These are phyloP conservation scores for Pseudopipra pipra DNA, from an alignment of 2,113 vertebrate genomes.

Conservation along the genomic window DNA sequence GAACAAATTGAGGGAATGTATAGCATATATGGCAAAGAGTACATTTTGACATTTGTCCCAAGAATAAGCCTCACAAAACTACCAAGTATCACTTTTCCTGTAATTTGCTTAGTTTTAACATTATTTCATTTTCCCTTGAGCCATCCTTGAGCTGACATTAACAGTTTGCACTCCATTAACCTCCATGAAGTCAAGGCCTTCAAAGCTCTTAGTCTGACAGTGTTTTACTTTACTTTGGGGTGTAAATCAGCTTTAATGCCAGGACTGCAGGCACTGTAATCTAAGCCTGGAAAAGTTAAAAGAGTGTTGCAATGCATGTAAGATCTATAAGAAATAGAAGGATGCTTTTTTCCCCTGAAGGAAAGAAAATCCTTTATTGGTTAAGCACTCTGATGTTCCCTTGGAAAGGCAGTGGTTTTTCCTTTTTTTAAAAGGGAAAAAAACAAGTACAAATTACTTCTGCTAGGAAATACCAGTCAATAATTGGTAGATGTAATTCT, in stretches of 20 bases:
- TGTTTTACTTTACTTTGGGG: neutral
- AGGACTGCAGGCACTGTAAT: slow-evolving; percentile 33
- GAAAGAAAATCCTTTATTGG: neutral
- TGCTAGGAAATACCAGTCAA: slow-evolving; percentile 31
- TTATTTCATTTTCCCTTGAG: slow-evolving; percentile 12
- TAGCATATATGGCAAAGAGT: neutral
- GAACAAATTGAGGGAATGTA: neutral
- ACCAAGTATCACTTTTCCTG: neutral
- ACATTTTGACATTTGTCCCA: neutral
- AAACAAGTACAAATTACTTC: slow-evolving; percentile 32
- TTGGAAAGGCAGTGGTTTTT: neutral
- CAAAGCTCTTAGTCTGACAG: neutral
- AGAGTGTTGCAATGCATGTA: neutral
- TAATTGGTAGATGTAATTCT: slow-evolving; percentile 44
- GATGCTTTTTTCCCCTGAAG: neutral
- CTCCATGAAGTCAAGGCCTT: neutral
- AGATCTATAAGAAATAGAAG: slow-evolving; percentile 30
- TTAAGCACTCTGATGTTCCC: neutral
- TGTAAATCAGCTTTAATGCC: slow-evolving; percentile 38
- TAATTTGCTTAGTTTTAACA: slow-evolving; percentile 1
- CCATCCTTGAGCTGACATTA: slow-evolving; percentile 16
- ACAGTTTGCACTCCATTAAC: neutral
- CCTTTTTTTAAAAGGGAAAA: neutral
- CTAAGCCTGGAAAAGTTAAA: slow-evolving; percentile 21
- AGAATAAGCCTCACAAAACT: neutral